Base-by-base conservation (phyloP, 2,113 vertebrate species). In the Periophthalmus modestus region DNA sequence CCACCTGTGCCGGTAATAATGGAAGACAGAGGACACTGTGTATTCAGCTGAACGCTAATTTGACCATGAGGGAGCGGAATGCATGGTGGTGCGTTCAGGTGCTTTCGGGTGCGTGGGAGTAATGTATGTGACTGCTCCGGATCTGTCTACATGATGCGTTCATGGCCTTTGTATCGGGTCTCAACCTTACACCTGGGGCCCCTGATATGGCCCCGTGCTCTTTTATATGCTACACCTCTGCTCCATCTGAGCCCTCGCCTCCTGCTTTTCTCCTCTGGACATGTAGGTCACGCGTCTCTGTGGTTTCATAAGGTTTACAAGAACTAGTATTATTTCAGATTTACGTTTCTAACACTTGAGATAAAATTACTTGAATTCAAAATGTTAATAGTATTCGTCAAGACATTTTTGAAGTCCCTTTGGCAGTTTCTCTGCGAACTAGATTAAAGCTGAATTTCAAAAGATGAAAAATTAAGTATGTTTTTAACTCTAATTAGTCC, bases 61-160 rank as follows among this genome's bases (percentile, higher is more conserved):
- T 84, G 81, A 85, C 74, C 68, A 66, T 80, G 50, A 68, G 78
- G 74, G 73, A 80, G 66, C 46, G 80, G 78, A 33, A 43, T 21
- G n/a, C 1, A 12, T 48, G 73, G 77, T 71, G 68, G 69, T 19
- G 73, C 4, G 50, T 73, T 83, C 65, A 16, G 54, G 10, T 24
- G 55, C 36, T 70, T 78, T 83, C 61, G 19, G 54, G 10, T 24
- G 55, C 46, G 72, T 78, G 68, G 75, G 66, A 57, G 39, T 83
- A 69, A 77, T 81, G 72, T 80, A 80, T 77, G 24, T 57, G 57
- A 54, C 72, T 73, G 62, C 63, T 77, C 59, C 65, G 67, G 67
- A 43, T 74, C 69, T 34, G 59, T 80, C 71, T 57, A 3, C 36
- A 46, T 70, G 54, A 78, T 74, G 1, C 1, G 39, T n/a, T 72